These are phyloP conservation scores for Leptopterna dolabrata DNA, from an alignment of 2,888 invertebrate genomes.

Conservation along the genomic window DNA sequence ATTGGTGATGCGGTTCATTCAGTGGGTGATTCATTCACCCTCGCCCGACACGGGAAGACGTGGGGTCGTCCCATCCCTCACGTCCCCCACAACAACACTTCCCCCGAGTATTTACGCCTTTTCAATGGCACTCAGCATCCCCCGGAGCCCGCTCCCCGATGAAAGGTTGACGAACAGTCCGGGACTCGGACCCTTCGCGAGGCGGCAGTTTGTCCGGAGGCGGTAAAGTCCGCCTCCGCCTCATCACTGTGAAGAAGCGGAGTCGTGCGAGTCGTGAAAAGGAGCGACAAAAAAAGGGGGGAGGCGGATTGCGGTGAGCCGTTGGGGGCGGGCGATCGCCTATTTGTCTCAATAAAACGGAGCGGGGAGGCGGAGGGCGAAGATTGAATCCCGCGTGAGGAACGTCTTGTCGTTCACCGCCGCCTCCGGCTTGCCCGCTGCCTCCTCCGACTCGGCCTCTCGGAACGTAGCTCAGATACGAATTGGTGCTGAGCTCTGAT, in stretches of 20 bases:
- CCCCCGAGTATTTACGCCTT: not conserved
- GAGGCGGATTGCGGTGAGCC: not conserved
- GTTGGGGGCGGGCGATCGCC: not conserved
- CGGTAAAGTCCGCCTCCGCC: not conserved
- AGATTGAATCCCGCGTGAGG: constrained; percentile 12
- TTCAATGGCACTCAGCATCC: not conserved
- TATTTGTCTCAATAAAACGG: constrained; percentile 20
- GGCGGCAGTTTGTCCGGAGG: not conserved
- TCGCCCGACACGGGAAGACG: not conserved
- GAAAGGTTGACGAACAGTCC: not conserved
- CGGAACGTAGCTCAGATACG: too few species aligned
- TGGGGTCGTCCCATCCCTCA: not conserved
- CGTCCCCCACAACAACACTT: not conserved
- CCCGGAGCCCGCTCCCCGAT: too few species aligned
- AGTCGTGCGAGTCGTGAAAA: not conserved
- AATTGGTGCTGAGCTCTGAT: too few species aligned
- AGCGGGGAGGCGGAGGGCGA: not conserved
- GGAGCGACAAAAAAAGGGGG: not conserved
- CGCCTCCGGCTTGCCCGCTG: not conserved
- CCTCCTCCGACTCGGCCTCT: not conserved
- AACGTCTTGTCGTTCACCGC: not conserved
- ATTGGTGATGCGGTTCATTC: too few species aligned
- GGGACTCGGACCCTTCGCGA: not conserved
- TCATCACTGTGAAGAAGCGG: not conserved
- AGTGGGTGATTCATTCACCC: not conserved